These are phyloP conservation scores for Lithosia quadra DNA, from an alignment of 2,888 invertebrate genomes.

Conservation along the genomic window DNA sequence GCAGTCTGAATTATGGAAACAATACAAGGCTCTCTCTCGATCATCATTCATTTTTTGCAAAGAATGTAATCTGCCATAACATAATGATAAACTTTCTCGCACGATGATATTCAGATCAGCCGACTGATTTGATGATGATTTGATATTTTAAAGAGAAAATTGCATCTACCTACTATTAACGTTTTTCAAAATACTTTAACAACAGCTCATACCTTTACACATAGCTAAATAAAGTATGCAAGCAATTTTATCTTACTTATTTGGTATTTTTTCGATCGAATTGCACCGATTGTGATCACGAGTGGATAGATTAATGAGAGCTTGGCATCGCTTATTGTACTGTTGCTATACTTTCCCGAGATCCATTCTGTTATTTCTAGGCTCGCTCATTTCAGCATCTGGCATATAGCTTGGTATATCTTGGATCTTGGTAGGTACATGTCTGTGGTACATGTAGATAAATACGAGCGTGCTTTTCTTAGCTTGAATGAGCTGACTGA, in stretches of 20 bases:
- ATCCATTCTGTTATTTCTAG: neutral
- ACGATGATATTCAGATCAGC: slow-evolving; percentile 60
- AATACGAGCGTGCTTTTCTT: no score
- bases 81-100: slow-evolving; percentile 68
- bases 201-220: neutral
- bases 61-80: slow-evolving; percentile 54
- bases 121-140: slow-evolving; percentile 53
- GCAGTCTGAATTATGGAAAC: slow-evolving; percentile 40
- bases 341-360: neutral
- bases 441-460: no score
- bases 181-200: slow-evolving; percentile 26
- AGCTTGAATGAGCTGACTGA: no score
- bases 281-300: no score
- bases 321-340: neutral
- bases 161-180: slow-evolving; percentile 18
- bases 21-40: slow-evolving; percentile 47
- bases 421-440: no score
- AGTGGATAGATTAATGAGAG: no score
- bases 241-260: neutral
- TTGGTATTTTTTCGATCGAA: no score
- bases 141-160: slow-evolving; percentile 46
- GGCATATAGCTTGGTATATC: no score
- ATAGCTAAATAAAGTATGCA: neutral
- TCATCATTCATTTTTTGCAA: slow-evolving; percentile 45
- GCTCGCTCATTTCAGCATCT: no score